Evolutionary conservation across 2,888 invertebrate species (phyloP), one percentile per base, ranked within the genome.

Genomic region (Dascillus cervinus): DNA sequence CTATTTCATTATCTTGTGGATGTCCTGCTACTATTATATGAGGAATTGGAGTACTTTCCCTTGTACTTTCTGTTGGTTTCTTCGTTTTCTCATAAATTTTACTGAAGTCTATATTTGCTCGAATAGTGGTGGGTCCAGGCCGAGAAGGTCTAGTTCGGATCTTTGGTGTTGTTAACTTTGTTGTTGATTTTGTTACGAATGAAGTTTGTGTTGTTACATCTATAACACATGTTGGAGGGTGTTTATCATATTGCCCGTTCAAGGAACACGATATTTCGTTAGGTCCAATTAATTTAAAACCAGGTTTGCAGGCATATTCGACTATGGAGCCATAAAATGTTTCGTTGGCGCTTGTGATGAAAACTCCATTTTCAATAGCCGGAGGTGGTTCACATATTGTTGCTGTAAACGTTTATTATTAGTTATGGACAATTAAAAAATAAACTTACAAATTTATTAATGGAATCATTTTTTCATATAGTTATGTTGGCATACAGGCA

Each of bases 1-100:
- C 74, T 50, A 82, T 76, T 56, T 88, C 87, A 55, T 89, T 88
- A 51, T 88, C 87, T 59, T 82, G 81, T 2, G 86, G 85, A 69
- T 85, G 85, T 29, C 56, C 69, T 4, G 51, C 47, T n/a, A 47
- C 27, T 13, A 49, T 36, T 11, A 49, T 44, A 12, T 41, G 34
- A 38, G 46, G 41, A 45, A 36, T 8, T 34, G 26, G 41, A 4
- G 30, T 44, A 31, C 38, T 49, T 34, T 14, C 44, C 37, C 37
- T 42, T 38, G 37, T 37, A 8, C 48, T 50, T 1, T 50, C 47
- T 12, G 50, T 44, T 17, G 43, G 44, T 5, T 53, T 50, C 27
- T 59, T 55, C 1, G 59, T 47, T 28, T 47, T 50, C 26, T 53
- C 56, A 13, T 50, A 38, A 34, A 55, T 40, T 21, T 55, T 58